These are phyloP conservation scores for Caranx ignobilis DNA, from an alignment of 2,113 vertebrate species.

Conservation along the genomic window DNA sequence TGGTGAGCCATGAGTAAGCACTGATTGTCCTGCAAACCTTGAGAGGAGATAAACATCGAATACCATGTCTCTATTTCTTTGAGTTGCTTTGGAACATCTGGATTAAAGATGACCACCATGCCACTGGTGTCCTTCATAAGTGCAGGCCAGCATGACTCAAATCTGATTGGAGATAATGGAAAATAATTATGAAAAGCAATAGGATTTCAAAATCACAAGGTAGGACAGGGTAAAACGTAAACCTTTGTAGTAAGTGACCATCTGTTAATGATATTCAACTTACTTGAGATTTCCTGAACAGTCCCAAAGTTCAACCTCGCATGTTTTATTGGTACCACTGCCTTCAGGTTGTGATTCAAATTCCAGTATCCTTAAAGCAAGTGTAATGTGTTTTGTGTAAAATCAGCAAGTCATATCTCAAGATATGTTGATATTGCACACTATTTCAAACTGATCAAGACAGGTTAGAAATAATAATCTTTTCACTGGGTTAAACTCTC, in stretches of 20 bases:
- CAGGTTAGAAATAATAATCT: not conserved
- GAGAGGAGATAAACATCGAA: conserved; percentile 91
- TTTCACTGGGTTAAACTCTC: not conserved
- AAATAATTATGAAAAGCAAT: not conserved
- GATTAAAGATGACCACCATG: conserved; percentile 93
- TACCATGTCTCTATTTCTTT: conserved; percentile 94
- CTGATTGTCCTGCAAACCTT: conserved; percentile 88
- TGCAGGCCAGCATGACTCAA: conserved; percentile 97
- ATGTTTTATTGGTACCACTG: conserved; percentile 81
- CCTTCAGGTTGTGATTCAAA: conserved; percentile 88
- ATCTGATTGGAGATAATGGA: conserved; percentile 77
- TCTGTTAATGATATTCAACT: conserved; percentile 46
- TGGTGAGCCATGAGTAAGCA: conserved; percentile 95
- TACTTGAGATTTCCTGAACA: conserved; percentile 95
- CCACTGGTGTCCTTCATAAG: conserved; percentile 93
- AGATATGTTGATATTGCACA: not conserved
- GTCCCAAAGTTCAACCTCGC: conserved; percentile 96
- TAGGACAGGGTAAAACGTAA: not conserved
- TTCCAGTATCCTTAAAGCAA: conserved; percentile 90
- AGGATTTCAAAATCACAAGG: not conserved
- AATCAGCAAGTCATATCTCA: not conserved
- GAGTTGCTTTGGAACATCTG: conserved; percentile 90
- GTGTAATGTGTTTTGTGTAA: conserved; percentile 1
- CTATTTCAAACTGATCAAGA: not conserved
- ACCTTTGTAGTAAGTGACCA: not conserved